Conservation (phyloP, 2,113 vertebrate species). For the Indicator indicator region DNA sequence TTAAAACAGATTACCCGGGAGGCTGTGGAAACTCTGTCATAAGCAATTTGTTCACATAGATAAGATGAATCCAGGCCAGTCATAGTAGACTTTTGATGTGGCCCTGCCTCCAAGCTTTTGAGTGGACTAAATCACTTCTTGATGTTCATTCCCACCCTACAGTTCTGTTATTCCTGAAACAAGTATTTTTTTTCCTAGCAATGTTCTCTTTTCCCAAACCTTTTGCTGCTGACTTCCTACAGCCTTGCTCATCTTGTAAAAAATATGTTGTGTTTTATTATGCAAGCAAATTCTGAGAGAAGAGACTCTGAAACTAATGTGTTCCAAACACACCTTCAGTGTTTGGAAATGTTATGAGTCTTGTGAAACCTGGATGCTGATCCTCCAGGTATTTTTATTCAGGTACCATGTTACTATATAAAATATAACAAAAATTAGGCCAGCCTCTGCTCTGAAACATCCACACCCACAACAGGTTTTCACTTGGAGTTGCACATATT, state of each 20-base stretch:
- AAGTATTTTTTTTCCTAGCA: neutral
- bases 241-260: neutral
- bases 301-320: slow-evolving; percentile 53
- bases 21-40: neutral
- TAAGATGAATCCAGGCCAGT: neutral
- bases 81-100: neutral
- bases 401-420: neutral
- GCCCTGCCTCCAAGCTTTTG: neutral
- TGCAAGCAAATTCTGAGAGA: slow-evolving; percentile 47
- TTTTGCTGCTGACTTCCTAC: slow-evolving; percentile 18
- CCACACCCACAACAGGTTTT: neutral
- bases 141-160: neutral
- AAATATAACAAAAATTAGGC: slow-evolving; percentile 23
- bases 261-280: slow-evolving; percentile 15
- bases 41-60: neutral
- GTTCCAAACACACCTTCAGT: slow-evolving; percentile 57
- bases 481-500: neutral
- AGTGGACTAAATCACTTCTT: neutral
- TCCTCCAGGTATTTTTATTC: slow-evolving; percentile 57
- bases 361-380: slow-evolving; percentile 50
- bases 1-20: neutral
- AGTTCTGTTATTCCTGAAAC: neutral
- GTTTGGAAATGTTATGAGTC: slow-evolving; percentile 39
- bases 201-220: neutral
- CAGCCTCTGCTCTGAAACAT: slow-evolving; percentile 17